Conservation (phyloP, 2,797 vertebrate species). For the Lacerta viridis region DNA sequence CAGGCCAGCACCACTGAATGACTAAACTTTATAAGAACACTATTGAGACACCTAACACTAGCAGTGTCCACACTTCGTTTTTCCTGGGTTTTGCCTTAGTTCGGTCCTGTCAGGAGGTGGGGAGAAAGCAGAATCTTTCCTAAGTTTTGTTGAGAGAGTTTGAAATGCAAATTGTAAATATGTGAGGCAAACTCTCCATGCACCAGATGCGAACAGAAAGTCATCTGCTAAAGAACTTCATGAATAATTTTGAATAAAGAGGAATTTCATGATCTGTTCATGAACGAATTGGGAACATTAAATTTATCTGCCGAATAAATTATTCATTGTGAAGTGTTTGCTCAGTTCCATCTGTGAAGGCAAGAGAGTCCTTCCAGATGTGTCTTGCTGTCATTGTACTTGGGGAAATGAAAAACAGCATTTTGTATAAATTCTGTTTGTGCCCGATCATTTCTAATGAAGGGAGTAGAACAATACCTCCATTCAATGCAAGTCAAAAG, state of each 20-base stretch:
- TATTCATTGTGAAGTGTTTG: constrained; percentile 66
- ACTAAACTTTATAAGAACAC: neutral
- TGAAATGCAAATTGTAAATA: constrained; percentile 37
- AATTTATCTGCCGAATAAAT: constrained; percentile 60
- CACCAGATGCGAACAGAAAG: constrained; percentile 29
- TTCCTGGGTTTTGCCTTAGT: constrained; percentile 8
- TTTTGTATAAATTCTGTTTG: constrained; percentile 44
- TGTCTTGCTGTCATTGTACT: constrained; percentile 44
- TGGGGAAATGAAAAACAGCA: constrained; percentile 25
- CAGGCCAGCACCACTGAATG: neutral
- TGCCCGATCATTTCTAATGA: constrained; percentile 19
- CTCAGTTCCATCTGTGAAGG: constrained; percentile 55
- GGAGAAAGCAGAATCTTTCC: constrained; percentile 39
- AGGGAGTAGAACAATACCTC: constrained; percentile 27
- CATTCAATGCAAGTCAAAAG: constrained; percentile 42
- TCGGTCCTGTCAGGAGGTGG: neutral
- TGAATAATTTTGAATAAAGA: constrained; percentile 41
- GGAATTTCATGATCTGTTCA: constrained; percentile 52
- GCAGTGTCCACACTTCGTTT: neutral
- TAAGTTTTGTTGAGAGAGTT: neutral
- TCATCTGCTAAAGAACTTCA: constrained; percentile 19
- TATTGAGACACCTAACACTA: neutral
- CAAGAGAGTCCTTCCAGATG: constrained; percentile 48
- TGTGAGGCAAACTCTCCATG: constrained; percentile 10
- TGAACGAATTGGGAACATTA: constrained; percentile 52